phyloP scores from a whole-genome alignment of 2,888 invertebrate species.

The Drosophila setosimentum region DNA sequence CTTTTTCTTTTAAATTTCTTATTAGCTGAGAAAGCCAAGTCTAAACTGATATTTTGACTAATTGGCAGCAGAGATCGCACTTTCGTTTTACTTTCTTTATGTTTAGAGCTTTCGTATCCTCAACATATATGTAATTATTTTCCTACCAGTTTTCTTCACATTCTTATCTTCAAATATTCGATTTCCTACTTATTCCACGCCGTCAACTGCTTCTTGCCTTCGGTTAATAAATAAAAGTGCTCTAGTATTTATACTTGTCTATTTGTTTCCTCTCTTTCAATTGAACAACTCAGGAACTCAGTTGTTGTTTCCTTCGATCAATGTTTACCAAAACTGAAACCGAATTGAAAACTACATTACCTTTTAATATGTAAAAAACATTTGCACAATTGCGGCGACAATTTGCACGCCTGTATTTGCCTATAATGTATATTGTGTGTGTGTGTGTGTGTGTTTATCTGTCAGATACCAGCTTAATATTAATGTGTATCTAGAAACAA shows the following conservation, averaged over 20 bases:
- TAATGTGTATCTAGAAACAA: conserved; percentile 3
- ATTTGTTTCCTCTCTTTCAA: conserved; percentile 7
- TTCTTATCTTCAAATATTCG: neutral
- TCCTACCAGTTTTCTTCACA: neutral
- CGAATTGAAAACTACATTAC: neutral
- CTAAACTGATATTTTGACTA: neutral
- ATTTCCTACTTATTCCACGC: neutral
- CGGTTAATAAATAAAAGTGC: conserved; percentile 7
- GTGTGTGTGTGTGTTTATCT: neutral
- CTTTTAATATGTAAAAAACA: conserved; percentile 24
- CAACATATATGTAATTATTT: neutral
- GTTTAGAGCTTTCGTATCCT: neutral
- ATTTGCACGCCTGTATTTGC: conserved; percentile 30
- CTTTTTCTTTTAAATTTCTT: no score
- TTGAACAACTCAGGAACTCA: neutral
- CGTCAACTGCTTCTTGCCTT: conserved; percentile 5
- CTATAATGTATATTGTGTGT: neutral
- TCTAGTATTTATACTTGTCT: conserved; percentile 14
- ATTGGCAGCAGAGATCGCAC: neutral
- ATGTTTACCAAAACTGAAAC: conserved; percentile 15
- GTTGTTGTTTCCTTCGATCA: conserved; percentile 1
- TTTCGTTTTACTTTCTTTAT: neutral
- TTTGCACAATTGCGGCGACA: conserved; percentile 47
- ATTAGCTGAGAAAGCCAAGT: neutral
- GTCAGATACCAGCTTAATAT: neutral